Base-by-base conservation (phyloP, 1,140 invertebrate species). In the Calephelis virginiensis region DNA sequence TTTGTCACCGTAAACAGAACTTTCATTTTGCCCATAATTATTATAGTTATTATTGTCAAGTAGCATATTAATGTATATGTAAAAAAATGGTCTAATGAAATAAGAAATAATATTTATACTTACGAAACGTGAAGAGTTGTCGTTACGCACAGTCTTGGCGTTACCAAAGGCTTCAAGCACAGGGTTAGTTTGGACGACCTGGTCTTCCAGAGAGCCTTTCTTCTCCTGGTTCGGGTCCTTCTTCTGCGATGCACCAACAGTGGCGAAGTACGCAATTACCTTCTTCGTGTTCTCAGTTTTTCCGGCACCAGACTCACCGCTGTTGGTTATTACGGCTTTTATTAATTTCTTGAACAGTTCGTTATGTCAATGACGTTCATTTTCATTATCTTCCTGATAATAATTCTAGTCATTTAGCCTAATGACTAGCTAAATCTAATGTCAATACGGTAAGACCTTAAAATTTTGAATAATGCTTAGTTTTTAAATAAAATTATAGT, bases 271-370 rank as follows among this genome's bases (percentile, higher is more conserved):
- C 85, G 97, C 96, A 94, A 99, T 99, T 94, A 99, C 98, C 93
- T 99, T 99, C 94, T 99, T 99, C 94, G 98, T 99, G 95, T 99
- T 99, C 93, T 99, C 98, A 95, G 98, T 99, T 94, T 99, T 99
- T 93, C 98, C 98, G 90, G 98, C 98, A 94, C 98, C 98, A 96
- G 98, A 99, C 94, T 99, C 98, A 91, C 98, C 98, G 93, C 96
- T 97, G 93, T 84, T 65, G 75, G 74, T 61, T 64, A 48, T 68
- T 46, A 70, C 7, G 6, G 50, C 45, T 69, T 73, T 72, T 67
- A 63, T 63, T 28, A 50, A 50, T 8, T 14, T 14, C 8, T 0
- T 14, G 47, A 43, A 43, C 40, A 43, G 8, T 9, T 43, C 8
- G 7, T 28, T 28, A 28, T 28, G 28, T 28, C 28, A 28, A 28